Evolutionary conservation across 23 tunicate genomes (phyloP), one percentile per base, ranked within the genome.

Genomic region (Styela clava): DNA sequence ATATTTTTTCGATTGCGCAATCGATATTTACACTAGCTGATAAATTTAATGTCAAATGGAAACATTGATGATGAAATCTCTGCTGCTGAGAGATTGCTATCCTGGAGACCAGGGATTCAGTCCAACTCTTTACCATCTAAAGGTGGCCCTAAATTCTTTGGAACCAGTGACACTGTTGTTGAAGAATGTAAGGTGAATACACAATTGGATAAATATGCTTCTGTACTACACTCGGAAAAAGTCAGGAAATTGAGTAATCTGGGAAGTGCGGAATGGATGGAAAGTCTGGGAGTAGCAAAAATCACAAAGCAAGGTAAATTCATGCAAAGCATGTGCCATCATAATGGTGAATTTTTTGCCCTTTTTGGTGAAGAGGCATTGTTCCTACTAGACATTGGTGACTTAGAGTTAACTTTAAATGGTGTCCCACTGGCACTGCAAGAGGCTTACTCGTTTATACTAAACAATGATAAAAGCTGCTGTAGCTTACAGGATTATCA

Each of bases 381-480:
- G 62, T 91, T 91, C 86, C 67, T 91, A 31, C 67, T 91, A 12
- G 97, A 91, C 78, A 86, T 86, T 31, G 97, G 97, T 25, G 97
- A 91, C 27, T 86, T 91, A 1, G 97, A 91, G 64, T 61, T 91
- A 37, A 30, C 30, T 21, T 83, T 65, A 29, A 83, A 83, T 63
- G 97, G 87, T 31, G 83, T 80, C 0, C 73, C 69, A 20, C 1
- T 91, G 30, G 79, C 91, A 61, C 23, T 91, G 69, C 91, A 91
- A 63, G 88, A 86, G 70, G 97, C 97, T 1, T 86, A 69, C 85
- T 24, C 83, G 22, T 22, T 83, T 1, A 74, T 86, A 20, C 34
- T 74, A 23, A 35, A 81, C 31, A 35, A 31, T 31, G 30, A 19
- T 21, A 79, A 68, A 21, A 74, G 69, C 7, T 52, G 69, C 23